These are phyloP conservation scores for Miltochrista miniata DNA, from an alignment of 2,888 invertebrate species.

Conservation along the genomic window DNA sequence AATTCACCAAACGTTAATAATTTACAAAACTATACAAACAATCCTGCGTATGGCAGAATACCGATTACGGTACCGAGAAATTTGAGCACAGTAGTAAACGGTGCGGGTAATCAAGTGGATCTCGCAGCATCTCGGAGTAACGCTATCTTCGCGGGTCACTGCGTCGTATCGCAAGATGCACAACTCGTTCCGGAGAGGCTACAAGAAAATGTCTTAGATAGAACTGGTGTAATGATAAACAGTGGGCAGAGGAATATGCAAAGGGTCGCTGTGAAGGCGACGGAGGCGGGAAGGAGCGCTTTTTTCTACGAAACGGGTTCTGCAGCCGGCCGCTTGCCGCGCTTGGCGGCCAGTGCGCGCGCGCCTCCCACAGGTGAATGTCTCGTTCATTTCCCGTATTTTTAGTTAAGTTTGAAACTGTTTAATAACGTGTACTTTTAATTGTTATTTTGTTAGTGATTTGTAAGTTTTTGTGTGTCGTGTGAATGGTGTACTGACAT, in stretches of 20 bases:
- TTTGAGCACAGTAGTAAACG: conserved; percentile 39
- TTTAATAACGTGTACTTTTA: conserved; percentile 16
- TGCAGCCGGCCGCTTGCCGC: conserved; percentile 83
- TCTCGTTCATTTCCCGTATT: conserved; percentile 52
- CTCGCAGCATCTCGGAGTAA: conserved; percentile 45
- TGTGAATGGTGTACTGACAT: conserved; percentile 58
- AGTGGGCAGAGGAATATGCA: conserved; percentile 70
- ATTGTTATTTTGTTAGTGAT: conserved; percentile 38
- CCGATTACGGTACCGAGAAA: conserved; percentile 57
- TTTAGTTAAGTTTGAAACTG: conserved; percentile 46
- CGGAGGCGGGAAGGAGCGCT: conserved; percentile 73
- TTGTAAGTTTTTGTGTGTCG: conserved; percentile 48
- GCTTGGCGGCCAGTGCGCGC: conserved; percentile 85
- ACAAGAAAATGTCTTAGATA: conserved; percentile 60
- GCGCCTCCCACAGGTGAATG: conserved; percentile 80
- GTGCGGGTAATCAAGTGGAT: conserved; percentile 43
- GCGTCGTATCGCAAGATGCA: conserved; percentile 50
- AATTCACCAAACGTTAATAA: conserved; percentile 66
- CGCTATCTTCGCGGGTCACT: conserved; percentile 34
- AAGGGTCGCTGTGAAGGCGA: conserved; percentile 70
- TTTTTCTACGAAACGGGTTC: conserved; percentile 86
- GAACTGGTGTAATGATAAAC: conserved; percentile 67
- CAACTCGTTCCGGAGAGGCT: conserved; percentile 79
- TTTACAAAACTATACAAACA: conserved; percentile 63
- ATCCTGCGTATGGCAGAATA: conserved; percentile 65